Percentiles rank a stretch among this genome's conserved stretches.
Conservation (phyloP, 1,140 invertebrate genomes). For the Teleopsis dalmanni region DNA sequence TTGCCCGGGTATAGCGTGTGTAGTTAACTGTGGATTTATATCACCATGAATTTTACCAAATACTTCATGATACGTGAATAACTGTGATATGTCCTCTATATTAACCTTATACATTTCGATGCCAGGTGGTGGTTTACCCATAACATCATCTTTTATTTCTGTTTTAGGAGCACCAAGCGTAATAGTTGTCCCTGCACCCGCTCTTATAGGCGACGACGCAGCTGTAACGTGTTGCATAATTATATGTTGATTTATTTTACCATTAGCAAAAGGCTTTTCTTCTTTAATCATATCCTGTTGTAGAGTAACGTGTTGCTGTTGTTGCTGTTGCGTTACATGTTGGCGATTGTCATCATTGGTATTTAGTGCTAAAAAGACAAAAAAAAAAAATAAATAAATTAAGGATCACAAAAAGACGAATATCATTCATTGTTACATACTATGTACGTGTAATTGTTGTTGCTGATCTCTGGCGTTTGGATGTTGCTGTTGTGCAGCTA, state of each 20-base stretch:
- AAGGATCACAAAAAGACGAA: too few relatives aligned
- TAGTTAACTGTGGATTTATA: conserved; percentile 43
- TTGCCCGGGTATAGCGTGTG: conserved; percentile 19
- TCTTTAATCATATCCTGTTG: conserved; percentile 13
- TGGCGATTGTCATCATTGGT: conserved; percentile 13
- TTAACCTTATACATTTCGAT: conserved; percentile 71
- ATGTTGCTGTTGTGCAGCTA: conserved; percentile 8
- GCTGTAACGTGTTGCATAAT: conserved; percentile 39
- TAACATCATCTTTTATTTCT: conserved; percentile 14
- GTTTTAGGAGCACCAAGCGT: conserved; percentile 10
- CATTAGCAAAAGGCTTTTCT: conserved; percentile 21
- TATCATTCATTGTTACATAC: conserved; percentile 1
- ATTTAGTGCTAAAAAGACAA: conserved; percentile 7
- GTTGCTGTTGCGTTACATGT: conserved; percentile 7
- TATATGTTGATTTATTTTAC: conserved; percentile 17
- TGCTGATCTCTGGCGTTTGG: conserved; percentile 9
- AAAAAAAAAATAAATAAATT: neutral
- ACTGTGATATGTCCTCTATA: conserved; percentile 72
- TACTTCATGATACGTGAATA: conserved; percentile 77
- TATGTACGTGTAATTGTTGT: conserved; percentile 12
- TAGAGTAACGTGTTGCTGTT: conserved; percentile 12
- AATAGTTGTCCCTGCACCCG: conserved; percentile 2
- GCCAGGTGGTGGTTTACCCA: conserved; percentile 47
- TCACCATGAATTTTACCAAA: conserved; percentile 69
- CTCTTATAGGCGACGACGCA: conserved; percentile 24